Percentiles rank a stretch among this genome's conserved stretches.
These are phyloP conservation scores for Drosophila insularis DNA, from an alignment of 1,140 invertebrate genomes.

Conservation along the genomic window DNA sequence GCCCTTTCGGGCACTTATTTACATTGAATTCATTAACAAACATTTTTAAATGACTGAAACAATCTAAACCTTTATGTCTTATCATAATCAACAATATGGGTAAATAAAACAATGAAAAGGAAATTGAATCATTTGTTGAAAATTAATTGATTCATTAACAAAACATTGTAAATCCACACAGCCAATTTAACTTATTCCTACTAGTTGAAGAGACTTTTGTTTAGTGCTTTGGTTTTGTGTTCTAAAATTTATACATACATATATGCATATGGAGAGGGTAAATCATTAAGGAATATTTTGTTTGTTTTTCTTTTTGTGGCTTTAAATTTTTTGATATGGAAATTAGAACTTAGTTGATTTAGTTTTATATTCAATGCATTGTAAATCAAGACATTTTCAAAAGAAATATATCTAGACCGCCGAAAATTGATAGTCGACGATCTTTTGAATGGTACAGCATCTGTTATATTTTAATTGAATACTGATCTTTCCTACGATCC, in stretches of 20 bases:
- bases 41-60: background rate
- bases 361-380: too few relatives aligned
- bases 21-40: slow-evolving; percentile 1
- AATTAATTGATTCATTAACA: background rate
- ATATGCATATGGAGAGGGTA: too few relatives aligned
- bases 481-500: background rate
- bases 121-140: background rate
- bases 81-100: background rate
- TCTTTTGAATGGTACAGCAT: background rate
- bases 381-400: too few relatives aligned
- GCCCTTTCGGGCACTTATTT: background rate
- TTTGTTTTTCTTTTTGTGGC: too few relatives aligned
- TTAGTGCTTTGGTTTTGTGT: too few relatives aligned
- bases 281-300: too few relatives aligned
- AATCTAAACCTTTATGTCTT: background rate
- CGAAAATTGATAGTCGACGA: background rate
- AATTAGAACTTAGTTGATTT: too few relatives aligned
- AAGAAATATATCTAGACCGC: too few relatives aligned
- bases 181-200: background rate
- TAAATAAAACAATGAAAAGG: background rate
- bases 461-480: background rate
- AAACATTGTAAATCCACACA: background rate
- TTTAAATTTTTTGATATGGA: too few relatives aligned
- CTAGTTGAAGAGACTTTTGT: background rate
- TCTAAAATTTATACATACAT: too few relatives aligned